These are phyloP conservation scores for Drosophila trapezifrons DNA, from an alignment of 1,140 invertebrate species.

Conservation along the genomic window DNA sequence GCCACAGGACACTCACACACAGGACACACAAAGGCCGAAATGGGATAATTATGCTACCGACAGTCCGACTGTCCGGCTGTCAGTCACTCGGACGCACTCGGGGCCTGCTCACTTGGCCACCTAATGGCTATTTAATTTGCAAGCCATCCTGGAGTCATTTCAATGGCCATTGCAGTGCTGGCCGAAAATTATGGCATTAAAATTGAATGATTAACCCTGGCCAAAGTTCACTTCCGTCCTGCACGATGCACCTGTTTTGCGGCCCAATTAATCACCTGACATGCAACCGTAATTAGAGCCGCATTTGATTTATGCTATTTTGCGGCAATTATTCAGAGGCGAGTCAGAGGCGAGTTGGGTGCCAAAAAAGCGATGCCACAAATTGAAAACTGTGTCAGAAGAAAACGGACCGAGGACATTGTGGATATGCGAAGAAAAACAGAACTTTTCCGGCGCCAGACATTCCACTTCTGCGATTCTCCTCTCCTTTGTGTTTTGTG, in stretches of 20 bases:
- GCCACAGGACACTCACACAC: conserved; percentile 19
- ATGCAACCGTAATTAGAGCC: conserved; percentile 25
- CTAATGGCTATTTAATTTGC: conserved; percentile 70
- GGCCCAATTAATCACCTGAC: conserved; percentile 39
- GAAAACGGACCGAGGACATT: too few relatives aligned
- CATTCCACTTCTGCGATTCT: conserved; percentile 43
- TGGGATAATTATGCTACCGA: conserved; percentile 64
- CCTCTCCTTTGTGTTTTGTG: conserved; percentile 34
- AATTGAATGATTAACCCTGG: conserved; percentile 60
- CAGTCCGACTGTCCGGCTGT: conserved; percentile 32
- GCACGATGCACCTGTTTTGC: conserved; percentile 25
- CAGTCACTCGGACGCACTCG: conserved; percentile 17
- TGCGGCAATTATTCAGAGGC: conserved; percentile 61
- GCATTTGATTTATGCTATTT: conserved; percentile 66
- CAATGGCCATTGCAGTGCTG: conserved; percentile 10
- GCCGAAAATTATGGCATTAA: conserved; percentile 41
- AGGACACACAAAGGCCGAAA: conserved; percentile 40
- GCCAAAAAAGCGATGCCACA: conserved; percentile 44
- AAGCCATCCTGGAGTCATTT: conserved; percentile 12
- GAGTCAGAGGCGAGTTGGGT: conserved; percentile 10
- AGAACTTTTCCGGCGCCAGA: conserved; percentile 65
- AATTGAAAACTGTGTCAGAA: conserved; percentile 68
- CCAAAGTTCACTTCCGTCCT: conserved; percentile 1
- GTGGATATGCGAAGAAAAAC: conserved; percentile 31
- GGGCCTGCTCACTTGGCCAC: conserved; percentile 14